A percentile compares a stretch with the other conserved stretches of the same genome.
phyloP scores from a whole-genome alignment of 2,888 invertebrate genomes.

The Ptilodon capucinus region DNA sequence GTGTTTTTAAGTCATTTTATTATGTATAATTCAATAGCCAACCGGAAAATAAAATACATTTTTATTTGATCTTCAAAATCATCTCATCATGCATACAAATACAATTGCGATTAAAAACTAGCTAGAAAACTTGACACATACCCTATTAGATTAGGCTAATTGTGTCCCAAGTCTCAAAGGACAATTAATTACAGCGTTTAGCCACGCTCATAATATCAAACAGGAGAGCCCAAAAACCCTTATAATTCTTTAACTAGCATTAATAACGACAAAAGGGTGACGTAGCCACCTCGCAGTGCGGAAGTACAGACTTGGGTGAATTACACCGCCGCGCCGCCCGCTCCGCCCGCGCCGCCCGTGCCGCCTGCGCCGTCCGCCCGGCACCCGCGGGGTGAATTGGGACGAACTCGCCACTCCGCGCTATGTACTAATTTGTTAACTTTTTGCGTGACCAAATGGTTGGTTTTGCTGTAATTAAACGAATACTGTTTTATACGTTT shows the following conservation, averaged over 20 bases:
- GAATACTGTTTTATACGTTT: constrained; percentile 1
- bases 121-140: too few relatives aligned
- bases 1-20: too few relatives aligned
- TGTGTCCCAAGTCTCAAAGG: neutral
- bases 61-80: too few relatives aligned
- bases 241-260: constrained; percentile 1
- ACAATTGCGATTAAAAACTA: too few relatives aligned
- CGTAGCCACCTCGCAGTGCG: neutral
- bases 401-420: neutral
- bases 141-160: too few relatives aligned
- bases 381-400: neutral
- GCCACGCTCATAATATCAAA: neutral
- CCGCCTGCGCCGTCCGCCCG: too few relatives aligned
- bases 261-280: constrained; percentile 2
- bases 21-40: too few relatives aligned
- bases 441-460: neutral
- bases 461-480: constrained; percentile 2
- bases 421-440: constrained; percentile 2
- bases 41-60: too few relatives aligned
- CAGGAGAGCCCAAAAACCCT: neutral
- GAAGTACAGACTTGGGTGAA: neutral
- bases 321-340: too few relatives aligned
- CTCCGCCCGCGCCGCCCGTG: too few relatives aligned
- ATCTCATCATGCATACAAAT: too few relatives aligned
- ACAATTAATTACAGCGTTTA: neutral